These are phyloP conservation scores for Procavia capensis DNA, from an alignment of 2,113 vertebrate genomes.

Conservation along the genomic window DNA sequence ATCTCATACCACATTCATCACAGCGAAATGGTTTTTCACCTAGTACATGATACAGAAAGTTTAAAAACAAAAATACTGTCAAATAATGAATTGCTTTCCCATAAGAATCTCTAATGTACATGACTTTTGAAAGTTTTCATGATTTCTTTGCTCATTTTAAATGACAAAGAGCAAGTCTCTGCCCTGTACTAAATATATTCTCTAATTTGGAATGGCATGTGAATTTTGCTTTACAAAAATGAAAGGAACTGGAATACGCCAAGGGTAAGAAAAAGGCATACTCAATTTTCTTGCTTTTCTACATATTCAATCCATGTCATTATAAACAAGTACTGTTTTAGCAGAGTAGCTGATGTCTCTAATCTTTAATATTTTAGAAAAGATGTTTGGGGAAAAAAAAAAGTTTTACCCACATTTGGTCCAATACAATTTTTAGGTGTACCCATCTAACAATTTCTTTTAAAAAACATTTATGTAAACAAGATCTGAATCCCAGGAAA, in stretches of 20 bases:
- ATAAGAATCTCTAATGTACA: conserved; percentile 69
- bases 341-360: neutral
- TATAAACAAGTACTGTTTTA: too few species aligned
- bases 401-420: neutral
- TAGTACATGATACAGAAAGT: conserved; percentile 80
- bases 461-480: conserved; percentile 44
- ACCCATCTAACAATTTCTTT: conserved; percentile 44
- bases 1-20: conserved; percentile 99
- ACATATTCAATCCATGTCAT: too few species aligned
- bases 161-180: neutral
- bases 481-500: conserved; percentile 54
- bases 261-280: neutral
- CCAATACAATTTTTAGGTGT: neutral
- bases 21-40: conserved; percentile 99
- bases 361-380: neutral
- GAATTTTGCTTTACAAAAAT: conserved; percentile 47
- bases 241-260: neutral
- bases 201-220: neutral
- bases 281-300: neutral
- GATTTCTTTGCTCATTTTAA: conserved; percentile 5
- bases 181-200: neutral
- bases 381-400: neutral
- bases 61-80: conserved; percentile 75
- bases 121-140: conserved; percentile 15
- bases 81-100: conserved; percentile 56